phyloP scores from a whole-genome alignment of 2,888 invertebrate genomes.

The Phengaris alcon region DNA sequence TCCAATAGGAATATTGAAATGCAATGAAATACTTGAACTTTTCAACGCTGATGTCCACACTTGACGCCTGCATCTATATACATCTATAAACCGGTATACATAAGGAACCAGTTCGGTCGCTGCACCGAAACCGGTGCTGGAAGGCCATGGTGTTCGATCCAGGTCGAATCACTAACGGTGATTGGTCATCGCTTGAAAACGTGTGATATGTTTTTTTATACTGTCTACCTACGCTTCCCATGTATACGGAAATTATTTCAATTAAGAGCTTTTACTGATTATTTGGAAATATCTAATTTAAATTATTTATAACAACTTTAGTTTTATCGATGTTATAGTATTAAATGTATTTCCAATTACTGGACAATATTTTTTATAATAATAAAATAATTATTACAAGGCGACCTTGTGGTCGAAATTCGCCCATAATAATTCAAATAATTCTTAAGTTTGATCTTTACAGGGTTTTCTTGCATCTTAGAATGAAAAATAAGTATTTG shows the following conservation, averaged over 20 bases:
- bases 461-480: no score
- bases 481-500: no score
- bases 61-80: neutral
- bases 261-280: neutral
- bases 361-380: no score
- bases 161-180: slow-evolving; percentile 22
- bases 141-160: slow-evolving; percentile 18
- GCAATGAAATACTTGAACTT: neutral
- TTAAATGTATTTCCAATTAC: no score
- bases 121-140: slow-evolving; percentile 19
- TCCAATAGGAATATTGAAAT: no score
- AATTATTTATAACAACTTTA: neutral
- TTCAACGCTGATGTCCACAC: neutral
- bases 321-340: no score
- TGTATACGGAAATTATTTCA: neutral
- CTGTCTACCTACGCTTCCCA: neutral
- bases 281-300: neutral
- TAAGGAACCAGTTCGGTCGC: slow-evolving; percentile 18
- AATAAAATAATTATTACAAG: no score
- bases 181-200: neutral
- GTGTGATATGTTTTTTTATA: neutral
- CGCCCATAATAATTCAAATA: no score
- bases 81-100: neutral
- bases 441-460: no score
- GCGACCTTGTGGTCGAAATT: no score